These are phyloP conservation scores for Brenthis daphne DNA, from an alignment of 2,888 invertebrate species.

Conservation along the genomic window DNA sequence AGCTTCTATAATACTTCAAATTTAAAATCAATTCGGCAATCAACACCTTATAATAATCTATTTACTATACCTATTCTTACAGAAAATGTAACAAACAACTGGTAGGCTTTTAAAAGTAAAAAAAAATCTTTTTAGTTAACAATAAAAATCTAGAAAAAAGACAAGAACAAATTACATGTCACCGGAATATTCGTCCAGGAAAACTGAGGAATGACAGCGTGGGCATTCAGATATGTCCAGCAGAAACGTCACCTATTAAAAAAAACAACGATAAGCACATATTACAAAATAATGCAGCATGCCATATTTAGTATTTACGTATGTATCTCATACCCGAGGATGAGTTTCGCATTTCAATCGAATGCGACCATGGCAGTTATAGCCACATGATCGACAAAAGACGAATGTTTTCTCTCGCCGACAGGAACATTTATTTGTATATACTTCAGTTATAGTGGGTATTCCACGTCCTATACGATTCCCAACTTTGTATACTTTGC, in stretches of 20 bases:
- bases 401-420: conserved; percentile 67
- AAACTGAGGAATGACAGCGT: conserved; percentile 67
- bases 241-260: conserved; percentile 74
- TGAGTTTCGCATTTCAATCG: conserved; percentile 69
- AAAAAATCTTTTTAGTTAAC: not conserved
- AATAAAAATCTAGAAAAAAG: not conserved
- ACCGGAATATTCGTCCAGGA: conserved; percentile 64
- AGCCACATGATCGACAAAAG: conserved; percentile 74
- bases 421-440: conserved; percentile 66
- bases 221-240: conserved; percentile 77
- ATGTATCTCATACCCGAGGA: conserved; percentile 61
- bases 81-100: conserved; percentile 16
- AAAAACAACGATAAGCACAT: conserved; percentile 27
- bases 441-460: conserved; percentile 58
- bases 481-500: conserved; percentile 53
- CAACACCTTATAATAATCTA: no score
- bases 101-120: conserved; percentile 1
- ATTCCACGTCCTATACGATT: conserved; percentile 67
- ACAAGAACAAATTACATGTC: conserved; percentile 29
- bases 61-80: no score
- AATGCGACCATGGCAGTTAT: conserved; percentile 71
- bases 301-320: conserved; percentile 22
- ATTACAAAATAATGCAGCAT: not conserved
- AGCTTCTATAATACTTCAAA: no score
- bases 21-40: no score